Percentiles rank a stretch among this genome's conserved stretches.
Conservation (phyloP, 2,797 vertebrate species). For the Acropternis orthonyx region DNA sequence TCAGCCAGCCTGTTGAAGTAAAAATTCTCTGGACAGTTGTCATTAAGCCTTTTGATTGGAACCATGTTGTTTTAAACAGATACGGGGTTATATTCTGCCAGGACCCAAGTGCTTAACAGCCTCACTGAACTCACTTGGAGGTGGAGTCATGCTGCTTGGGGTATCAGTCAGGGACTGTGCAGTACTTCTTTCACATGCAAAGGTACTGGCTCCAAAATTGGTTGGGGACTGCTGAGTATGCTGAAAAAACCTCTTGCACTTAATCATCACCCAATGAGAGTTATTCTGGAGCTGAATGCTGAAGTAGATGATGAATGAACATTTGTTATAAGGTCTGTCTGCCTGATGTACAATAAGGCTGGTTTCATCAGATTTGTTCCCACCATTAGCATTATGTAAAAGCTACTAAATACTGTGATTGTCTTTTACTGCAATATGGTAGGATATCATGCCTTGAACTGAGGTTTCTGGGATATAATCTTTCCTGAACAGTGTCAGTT, state of each 20-base stretch:
- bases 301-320: background rate
- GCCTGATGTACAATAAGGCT: background rate
- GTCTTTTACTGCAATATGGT: background rate
- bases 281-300: background rate
- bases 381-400: background rate
- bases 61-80: background rate
- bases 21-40: background rate
- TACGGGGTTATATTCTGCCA: background rate
- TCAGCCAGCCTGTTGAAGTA: background rate
- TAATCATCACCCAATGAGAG: background rate
- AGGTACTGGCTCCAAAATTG: background rate
- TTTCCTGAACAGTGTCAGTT: background rate
- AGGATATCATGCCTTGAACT: background rate
- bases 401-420: background rate
- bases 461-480: background rate
- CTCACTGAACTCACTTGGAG: background rate
- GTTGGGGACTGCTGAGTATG: background rate
- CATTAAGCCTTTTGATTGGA: background rate
- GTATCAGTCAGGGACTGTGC: fast-evolving
- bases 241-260: background rate
- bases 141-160: background rate
- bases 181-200: background rate
- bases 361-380: background rate
- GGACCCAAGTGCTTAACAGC: background rate
- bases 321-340: background rate